Percentiles rank a stretch among this genome's conserved stretches.
phyloP scores from a whole-genome alignment of 2,797 vertebrate genomes.

The Nyctibius grandis region DNA sequence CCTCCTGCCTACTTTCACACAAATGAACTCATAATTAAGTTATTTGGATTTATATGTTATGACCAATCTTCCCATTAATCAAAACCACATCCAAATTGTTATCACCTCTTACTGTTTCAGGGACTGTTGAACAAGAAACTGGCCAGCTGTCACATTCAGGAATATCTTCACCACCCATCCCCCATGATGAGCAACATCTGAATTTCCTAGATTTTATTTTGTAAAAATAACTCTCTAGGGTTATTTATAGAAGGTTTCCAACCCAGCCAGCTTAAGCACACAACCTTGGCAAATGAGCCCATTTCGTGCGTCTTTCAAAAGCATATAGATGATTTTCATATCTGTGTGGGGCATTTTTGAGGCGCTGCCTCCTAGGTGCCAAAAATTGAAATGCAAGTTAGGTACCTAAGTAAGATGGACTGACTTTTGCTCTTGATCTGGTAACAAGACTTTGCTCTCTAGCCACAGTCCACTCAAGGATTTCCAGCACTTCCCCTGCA shows the following conservation, averaged over 20 bases:
- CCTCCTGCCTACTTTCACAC: neutral
- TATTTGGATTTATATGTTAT: neutral
- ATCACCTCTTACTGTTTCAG: neutral
- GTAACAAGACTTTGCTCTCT: neutral
- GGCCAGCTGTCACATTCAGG: neutral
- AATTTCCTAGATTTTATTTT: constrained; percentile 18
- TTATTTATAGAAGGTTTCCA: neutral
- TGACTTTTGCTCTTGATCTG: neutral
- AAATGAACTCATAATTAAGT: neutral
- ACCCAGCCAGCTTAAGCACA: neutral
- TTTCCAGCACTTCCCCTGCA: neutral
- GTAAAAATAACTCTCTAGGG: constrained; percentile 4
- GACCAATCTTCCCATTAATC: neutral
- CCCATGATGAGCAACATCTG: constrained; percentile 11
- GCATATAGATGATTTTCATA: neutral
- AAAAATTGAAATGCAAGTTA: neutral
- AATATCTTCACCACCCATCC: neutral
- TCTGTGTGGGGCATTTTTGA: neutral
- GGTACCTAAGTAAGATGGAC: neutral
- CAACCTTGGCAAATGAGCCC: neutral
- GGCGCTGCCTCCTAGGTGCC: neutral
- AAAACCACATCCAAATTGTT: neutral
- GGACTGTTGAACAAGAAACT: neutral
- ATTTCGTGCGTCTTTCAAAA: neutral
- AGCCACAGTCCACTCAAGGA: neutral